A percentile compares a stretch with the other conserved stretches of the same genome.
Conservation (phyloP, 1,140 invertebrate genomes). For the Maconellicoccus hirsutus region DNA sequence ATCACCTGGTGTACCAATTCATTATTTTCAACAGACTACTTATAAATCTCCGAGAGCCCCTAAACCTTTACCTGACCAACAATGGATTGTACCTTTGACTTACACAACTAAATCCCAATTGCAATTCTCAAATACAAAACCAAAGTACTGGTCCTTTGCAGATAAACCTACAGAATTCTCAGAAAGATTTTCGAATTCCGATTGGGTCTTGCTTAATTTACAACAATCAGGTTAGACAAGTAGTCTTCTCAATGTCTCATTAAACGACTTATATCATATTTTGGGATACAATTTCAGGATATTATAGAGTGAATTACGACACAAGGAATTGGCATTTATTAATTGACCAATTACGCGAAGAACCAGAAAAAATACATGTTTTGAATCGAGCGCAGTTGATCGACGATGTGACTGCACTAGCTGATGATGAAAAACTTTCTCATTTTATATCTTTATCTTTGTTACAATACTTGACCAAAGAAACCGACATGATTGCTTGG, state of each 20-base stretch:
- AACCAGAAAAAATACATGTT: conserved; percentile 37
- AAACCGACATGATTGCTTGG: conserved; percentile 48
- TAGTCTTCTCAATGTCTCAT: too few relatives aligned
- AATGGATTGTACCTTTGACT: conserved; percentile 75
- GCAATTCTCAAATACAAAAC: conserved; percentile 53
- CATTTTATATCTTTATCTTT: conserved; percentile 47
- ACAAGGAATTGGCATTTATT: conserved; percentile 46
- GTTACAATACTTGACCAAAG: conserved; percentile 44
- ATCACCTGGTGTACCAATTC: too few relatives aligned
- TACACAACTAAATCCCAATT: conserved; percentile 49
- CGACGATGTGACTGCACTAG: conserved; percentile 43
- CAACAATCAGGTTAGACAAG: conserved; percentile 58
- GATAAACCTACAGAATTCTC: conserved; percentile 31
- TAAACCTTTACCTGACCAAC: conserved; percentile 34
- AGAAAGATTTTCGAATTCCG: conserved; percentile 38
- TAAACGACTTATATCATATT: too few relatives aligned
- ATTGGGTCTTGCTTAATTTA: conserved; percentile 69
- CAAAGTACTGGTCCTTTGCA: conserved; percentile 55
- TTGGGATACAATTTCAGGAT: too few relatives aligned
- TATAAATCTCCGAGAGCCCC: conserved; percentile 33
- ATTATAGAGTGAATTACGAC: conserved; percentile 53
- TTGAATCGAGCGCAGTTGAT: conserved; percentile 52
- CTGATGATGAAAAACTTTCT: conserved; percentile 41
- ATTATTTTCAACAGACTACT: conserved; percentile 25
- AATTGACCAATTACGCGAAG: conserved; percentile 35